Conservation (phyloP, 2,888 invertebrate genomes). For the Drosophila kanekoi region DNA sequence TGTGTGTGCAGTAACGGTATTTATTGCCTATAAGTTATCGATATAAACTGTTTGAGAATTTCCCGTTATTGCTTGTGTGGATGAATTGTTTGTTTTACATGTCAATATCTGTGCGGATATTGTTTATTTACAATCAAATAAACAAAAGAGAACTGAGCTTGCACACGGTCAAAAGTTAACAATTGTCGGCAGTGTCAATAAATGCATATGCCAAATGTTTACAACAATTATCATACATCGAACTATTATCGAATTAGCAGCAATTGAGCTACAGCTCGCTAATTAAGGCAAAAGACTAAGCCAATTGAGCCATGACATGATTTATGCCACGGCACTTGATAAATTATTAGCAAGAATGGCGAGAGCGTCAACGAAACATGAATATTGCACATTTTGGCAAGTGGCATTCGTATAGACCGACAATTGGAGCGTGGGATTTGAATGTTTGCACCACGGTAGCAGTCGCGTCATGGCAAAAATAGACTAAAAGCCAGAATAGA, state of each 20-base stretch:
- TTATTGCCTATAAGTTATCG: not conserved
- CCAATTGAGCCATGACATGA: slow-evolving; percentile 69
- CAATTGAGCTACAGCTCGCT: slow-evolving; percentile 46
- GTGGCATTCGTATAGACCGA: slow-evolving; percentile 19
- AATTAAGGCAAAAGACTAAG: slow-evolving; percentile 49
- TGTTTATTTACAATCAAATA: slow-evolving; percentile 39
- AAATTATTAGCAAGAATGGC: slow-evolving; percentile 54
- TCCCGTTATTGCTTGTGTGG: slow-evolving; percentile 9
- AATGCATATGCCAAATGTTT: slow-evolving; percentile 42
- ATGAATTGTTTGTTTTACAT: slow-evolving; percentile 28
- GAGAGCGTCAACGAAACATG: slow-evolving; percentile 20
- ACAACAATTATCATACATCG: slow-evolving; percentile 43
- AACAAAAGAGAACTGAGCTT: slow-evolving; percentile 47
- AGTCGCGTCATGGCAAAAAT: slow-evolving; percentile 62
- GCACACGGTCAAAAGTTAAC: slow-evolving; percentile 37
- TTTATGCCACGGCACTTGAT: slow-evolving; percentile 61
- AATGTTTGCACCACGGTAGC: slow-evolving; percentile 63
- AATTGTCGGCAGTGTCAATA: slow-evolving; percentile 54
- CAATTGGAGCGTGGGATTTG: slow-evolving; percentile 67
- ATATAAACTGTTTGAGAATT: not conserved
- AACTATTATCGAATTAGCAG: slow-evolving; percentile 54
- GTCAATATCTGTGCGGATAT: slow-evolving; percentile 22
- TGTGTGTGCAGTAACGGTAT: not conserved
- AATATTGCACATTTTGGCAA: slow-evolving; percentile 61
- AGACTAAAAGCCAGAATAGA: slow-evolving; percentile 35